Conservation (phyloP, 1,140 invertebrate genomes). For the Rhizoglyphus robini region DNA sequence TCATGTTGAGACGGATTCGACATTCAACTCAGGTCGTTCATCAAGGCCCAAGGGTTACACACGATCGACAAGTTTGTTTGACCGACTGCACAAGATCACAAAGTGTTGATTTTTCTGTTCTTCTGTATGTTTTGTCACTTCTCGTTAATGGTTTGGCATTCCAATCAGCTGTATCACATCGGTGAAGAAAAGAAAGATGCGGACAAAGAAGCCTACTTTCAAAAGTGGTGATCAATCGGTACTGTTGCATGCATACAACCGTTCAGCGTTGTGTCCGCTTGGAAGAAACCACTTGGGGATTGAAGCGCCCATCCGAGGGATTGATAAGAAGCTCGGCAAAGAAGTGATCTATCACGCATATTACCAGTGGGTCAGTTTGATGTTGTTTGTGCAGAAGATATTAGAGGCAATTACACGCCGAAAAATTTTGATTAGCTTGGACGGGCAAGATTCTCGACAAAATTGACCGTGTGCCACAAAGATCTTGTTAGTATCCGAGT, state of each 20-base stretch:
- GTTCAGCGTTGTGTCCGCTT: slow-evolving; percentile 80
- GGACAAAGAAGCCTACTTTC: slow-evolving; percentile 49
- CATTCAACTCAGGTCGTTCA: not conserved
- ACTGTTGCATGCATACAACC: slow-evolving; percentile 75
- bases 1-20: not conserved
- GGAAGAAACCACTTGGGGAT: slow-evolving; percentile 26
- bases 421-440: slow-evolving; percentile 28
- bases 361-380: slow-evolving; percentile 92
- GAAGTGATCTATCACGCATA: slow-evolving; percentile 81
- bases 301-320: slow-evolving; percentile 23
- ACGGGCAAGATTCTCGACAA: not conserved
- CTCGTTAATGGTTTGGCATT: slow-evolving; percentile 74
- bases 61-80: slow-evolving; percentile 67
- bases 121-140: slow-evolving; percentile 76
- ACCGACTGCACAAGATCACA: slow-evolving; percentile 73
- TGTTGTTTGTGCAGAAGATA: slow-evolving; percentile 45
- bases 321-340: slow-evolving; percentile 35
- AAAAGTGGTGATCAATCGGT: slow-evolving; percentile 68
- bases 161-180: slow-evolving; percentile 80
- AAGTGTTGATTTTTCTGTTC: slow-evolving; percentile 62
- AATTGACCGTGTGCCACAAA: not conserved
- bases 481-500: slow-evolving; percentile 47
- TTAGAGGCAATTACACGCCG: not conserved
- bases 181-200: slow-evolving; percentile 22
- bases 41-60: slow-evolving; percentile 68